Evolutionary conservation across 2,113 vertebrate species (phyloP), one percentile per base, ranked within the genome.

Genomic region (Saccopteryx leptura): DNA sequence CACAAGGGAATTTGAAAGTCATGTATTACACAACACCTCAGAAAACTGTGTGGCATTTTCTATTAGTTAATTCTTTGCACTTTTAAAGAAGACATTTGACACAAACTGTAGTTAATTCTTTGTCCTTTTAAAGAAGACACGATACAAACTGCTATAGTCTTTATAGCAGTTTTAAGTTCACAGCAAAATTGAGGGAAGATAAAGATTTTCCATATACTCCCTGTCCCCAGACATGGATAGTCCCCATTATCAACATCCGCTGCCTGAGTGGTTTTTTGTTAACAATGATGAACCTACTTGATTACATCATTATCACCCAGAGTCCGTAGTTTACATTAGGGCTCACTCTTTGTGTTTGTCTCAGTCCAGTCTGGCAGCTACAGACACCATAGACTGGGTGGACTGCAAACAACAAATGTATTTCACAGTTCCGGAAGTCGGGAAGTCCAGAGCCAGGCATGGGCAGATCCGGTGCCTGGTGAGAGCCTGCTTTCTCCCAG

Each of bases 1-100:
- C 46, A 14, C 60, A 21, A 82, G 60, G 13, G 13, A 52, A 50
- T 80, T 88, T 52, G 61, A 17, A 87, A 87, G 39, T 66, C 1
- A 0, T 61, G 5, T 28, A 50, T 54, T 83, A 24, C 4, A 2
- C 19, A 58, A 61, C 24, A 83, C 5, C 21, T 21, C 13, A 60
- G 74, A 69, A 39, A 46, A 69, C 12, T 21, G 5, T 54, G 52
- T 23, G 9, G 21, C 31, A 9, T 91, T 68, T 81, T 94, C 5
- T 74, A 31, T 71, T 61, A 72, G 17, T 79, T 68, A 81, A 50
- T 88, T 58, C 13, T 56, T n/a, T 68, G 6, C 54, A 75, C 68
- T 89, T 91, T 87, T 93, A 79, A 79, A 89, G 78, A 69, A 48
- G 78, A 39, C 15, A 63, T 33, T 39, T 69, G 58, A 74, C 54